phyloP scores from a whole-genome alignment of 2,113 vertebrate genomes.

The Triplophysa dalaica region DNA sequence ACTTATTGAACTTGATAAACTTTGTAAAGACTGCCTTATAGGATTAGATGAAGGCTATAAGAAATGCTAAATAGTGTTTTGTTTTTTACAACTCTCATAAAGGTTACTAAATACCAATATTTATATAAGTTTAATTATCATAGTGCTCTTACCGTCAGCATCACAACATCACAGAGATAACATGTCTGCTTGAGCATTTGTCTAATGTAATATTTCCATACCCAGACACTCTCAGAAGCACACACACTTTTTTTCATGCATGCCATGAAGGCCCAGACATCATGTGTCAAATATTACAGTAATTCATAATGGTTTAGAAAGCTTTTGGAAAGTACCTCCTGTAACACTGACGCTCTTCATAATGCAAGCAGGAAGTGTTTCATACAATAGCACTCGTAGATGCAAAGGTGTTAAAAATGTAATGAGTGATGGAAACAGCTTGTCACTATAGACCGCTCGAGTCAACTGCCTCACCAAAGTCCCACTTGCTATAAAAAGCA shows the following conservation, averaged over 20 bases:
- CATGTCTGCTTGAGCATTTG: neutral
- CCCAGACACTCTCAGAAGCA: neutral
- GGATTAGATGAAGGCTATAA: neutral
- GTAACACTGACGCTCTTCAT: neutral
- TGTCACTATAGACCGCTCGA: neutral
- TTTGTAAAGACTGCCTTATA: neutral
- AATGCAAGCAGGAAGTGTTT: neutral
- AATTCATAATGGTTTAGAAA: neutral
- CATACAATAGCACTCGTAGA: neutral
- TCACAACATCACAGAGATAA: neutral
- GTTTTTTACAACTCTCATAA: neutral
- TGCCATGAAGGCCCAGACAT: neutral
- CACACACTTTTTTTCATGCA: neutral
- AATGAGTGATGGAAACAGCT: neutral
- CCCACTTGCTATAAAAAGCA: slow-evolving; percentile 16
- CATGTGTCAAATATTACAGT: neutral
- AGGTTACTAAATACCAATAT: too few relatives aligned
- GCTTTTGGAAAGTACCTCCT: slow-evolving; percentile 20
- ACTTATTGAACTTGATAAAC: neutral
- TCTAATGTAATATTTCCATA: neutral
- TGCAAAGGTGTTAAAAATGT: neutral
- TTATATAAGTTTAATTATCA: neutral
- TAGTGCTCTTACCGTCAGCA: neutral
- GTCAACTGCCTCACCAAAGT: neutral
- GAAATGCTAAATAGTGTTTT: neutral